phyloP scores from a whole-genome alignment of 2,113 vertebrate genomes.

The Tragelaphus strepsiceros region DNA sequence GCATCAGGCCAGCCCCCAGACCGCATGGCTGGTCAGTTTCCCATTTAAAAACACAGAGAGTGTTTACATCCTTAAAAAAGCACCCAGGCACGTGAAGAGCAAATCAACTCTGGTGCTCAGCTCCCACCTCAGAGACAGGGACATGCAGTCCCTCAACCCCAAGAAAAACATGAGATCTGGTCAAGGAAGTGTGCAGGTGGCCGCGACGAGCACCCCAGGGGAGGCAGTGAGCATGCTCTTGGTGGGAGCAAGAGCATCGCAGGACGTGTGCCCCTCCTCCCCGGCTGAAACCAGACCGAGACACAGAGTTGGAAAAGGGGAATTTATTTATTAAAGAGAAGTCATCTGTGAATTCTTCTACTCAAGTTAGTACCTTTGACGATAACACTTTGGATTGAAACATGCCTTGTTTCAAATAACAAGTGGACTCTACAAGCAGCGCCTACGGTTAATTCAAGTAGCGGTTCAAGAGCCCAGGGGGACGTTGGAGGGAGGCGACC shows the following conservation, averaged over 20 bases:
- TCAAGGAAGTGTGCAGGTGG: rapidly evolving
- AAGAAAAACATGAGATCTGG: rapidly evolving
- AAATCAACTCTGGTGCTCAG: too few species aligned
- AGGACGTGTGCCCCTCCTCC: rapidly evolving
- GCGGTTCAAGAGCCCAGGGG: constrained; percentile 50
- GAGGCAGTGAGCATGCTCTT: background rate
- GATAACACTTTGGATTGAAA: constrained; percentile 48
- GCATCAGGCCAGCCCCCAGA: background rate
- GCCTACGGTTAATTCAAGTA: constrained; percentile 44
- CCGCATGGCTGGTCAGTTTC: rapidly evolving
- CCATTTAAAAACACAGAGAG: background rate
- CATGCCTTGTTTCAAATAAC: constrained; percentile 1
- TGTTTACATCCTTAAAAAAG: too few species aligned
- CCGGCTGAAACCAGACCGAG: background rate
- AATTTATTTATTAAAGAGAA: constrained; percentile 71
- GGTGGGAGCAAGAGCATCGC: rapidly evolving
- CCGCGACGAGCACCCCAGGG: rapidly evolving
- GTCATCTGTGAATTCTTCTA: constrained; percentile 46
- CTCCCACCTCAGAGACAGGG: background rate
- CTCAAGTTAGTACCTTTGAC: constrained; percentile 31
- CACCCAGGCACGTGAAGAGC: rapidly evolving
- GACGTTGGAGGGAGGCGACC: constrained; percentile 36
- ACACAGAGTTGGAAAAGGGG: constrained; percentile 72
- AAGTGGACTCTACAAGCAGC: constrained; percentile 35
- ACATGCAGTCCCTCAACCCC: rapidly evolving